phyloP scores from a whole-genome alignment of 2,888 invertebrate genomes.

The Hypolimnas misippus region DNA sequence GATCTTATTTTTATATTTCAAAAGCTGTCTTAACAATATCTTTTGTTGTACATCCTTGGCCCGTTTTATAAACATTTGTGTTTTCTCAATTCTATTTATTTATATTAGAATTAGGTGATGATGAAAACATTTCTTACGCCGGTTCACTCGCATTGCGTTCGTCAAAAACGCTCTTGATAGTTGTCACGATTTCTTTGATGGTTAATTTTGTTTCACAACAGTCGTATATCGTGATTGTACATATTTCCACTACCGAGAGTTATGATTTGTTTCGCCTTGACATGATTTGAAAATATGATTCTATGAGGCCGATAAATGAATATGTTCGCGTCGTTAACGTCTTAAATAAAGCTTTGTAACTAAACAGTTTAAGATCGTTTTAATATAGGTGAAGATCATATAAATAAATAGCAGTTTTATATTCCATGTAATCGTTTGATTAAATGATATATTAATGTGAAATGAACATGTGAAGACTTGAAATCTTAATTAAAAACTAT shows the following conservation, averaged over 20 bases:
- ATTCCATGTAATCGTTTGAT: conserved; percentile 5
- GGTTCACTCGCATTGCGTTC: conserved; percentile 53
- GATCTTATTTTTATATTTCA: conserved; percentile 55
- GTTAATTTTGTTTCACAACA: conserved; percentile 57
- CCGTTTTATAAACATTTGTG: conserved; percentile 48
- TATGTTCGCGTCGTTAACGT: conserved; percentile 10
- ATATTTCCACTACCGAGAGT: conserved; percentile 52
- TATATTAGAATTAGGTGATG: conserved; percentile 58
- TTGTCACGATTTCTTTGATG: conserved; percentile 62
- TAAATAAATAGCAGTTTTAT: not conserved
- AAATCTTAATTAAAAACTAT: conserved; percentile 24
- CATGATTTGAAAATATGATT: conserved; percentile 37
- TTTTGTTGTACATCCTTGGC: conserved; percentile 73
- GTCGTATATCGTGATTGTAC: conserved; percentile 48
- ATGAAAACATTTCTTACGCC: conserved; percentile 53
- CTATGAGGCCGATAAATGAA: conserved; percentile 21
- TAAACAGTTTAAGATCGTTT: not conserved
- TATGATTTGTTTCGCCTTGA: conserved; percentile 52
- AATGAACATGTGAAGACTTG: conserved; percentile 6
- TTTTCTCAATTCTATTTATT: conserved; percentile 65
- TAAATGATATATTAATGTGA: conserved; percentile 13
- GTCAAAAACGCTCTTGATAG: conserved; percentile 59
- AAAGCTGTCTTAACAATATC: conserved; percentile 62
- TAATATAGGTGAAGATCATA: conserved; percentile 14
- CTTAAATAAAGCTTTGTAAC: conserved; percentile 18